Percentiles rank a stretch among this genome's conserved stretches.
These are phyloP conservation scores for Aix galericulata DNA, from an alignment of 2,113 vertebrate species.

Conservation along the genomic window DNA sequence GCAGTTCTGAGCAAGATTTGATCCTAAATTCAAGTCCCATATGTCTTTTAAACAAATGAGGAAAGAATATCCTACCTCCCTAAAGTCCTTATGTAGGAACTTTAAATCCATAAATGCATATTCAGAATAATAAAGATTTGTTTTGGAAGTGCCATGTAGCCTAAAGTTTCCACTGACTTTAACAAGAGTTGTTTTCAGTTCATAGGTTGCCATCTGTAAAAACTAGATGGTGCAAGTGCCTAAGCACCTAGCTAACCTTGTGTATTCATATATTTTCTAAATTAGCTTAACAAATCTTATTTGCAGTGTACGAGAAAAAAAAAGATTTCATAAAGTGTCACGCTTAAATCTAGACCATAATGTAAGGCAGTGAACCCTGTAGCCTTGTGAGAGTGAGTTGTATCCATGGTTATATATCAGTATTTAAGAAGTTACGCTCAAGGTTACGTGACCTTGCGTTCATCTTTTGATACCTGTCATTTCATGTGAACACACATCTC, in stretches of 20 bases:
- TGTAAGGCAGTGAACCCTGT: neutral
- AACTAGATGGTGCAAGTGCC: neutral
- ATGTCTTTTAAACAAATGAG: neutral
- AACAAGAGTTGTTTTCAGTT: neutral
- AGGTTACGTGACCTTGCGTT: neutral
- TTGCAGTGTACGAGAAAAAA: neutral
- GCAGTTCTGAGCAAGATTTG: neutral
- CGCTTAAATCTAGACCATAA: conserved; percentile 30
- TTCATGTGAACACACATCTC: neutral
- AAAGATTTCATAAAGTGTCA: neutral
- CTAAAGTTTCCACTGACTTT: neutral
- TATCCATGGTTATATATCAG: neutral
- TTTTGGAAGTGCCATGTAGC: neutral
- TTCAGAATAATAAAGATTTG: neutral
- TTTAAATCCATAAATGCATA: neutral
- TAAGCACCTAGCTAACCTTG: neutral
- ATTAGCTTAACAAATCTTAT: neutral
- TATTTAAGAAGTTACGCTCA: neutral
- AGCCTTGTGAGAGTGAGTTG: neutral
- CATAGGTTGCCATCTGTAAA: neutral
- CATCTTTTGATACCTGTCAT: neutral
- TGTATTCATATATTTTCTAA: neutral
- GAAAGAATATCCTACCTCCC: neutral
- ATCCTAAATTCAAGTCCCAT: neutral
- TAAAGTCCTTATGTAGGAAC: neutral